phyloP scores from a whole-genome alignment of 2,888 invertebrate genomes.

The Drosophila neotestacea region DNA sequence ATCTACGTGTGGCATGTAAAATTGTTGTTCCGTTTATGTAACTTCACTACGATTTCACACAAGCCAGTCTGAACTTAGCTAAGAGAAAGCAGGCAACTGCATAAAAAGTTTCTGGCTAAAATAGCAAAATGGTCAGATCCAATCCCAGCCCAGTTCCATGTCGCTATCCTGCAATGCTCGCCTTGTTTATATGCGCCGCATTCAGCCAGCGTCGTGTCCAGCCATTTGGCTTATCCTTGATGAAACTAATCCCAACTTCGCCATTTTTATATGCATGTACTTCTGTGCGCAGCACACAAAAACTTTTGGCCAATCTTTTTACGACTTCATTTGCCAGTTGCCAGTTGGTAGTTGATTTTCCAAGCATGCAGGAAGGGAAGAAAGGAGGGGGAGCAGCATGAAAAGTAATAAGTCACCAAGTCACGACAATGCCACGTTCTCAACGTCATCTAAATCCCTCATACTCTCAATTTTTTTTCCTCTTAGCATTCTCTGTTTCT shows the following conservation, averaged over 20 bases:
- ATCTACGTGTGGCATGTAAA: conserved; percentile 47
- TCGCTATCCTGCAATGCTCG: conserved; percentile 26
- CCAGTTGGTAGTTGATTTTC: conserved; percentile 34
- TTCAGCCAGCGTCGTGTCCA: conserved; percentile 63
- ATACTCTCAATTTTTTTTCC: neutral
- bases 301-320: conserved; percentile 82
- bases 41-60: conserved; percentile 29
- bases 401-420: conserved; percentile 77
- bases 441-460: conserved; percentile 29
- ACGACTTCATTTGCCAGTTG: conserved; percentile 80
- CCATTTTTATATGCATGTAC: conserved; percentile 80
- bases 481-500: neutral
- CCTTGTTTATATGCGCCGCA: conserved; percentile 65
- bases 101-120: conserved; percentile 72
- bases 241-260: conserved; percentile 82
- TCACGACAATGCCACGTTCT: conserved; percentile 57
- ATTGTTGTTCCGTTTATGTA: conserved; percentile 50
- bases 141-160: conserved; percentile 26
- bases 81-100: conserved; percentile 54
- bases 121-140: conserved; percentile 60
- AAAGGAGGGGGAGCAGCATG: conserved; percentile 30
- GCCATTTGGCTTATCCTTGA: conserved; percentile 79
- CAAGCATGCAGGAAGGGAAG: conserved; percentile 12
- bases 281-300: conserved; percentile 75
- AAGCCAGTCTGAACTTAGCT: conserved; percentile 16